Evolutionary conservation across 2,888 invertebrate genomes (phyloP).

Genomic region (Sabellastarte sp.): DNA sequence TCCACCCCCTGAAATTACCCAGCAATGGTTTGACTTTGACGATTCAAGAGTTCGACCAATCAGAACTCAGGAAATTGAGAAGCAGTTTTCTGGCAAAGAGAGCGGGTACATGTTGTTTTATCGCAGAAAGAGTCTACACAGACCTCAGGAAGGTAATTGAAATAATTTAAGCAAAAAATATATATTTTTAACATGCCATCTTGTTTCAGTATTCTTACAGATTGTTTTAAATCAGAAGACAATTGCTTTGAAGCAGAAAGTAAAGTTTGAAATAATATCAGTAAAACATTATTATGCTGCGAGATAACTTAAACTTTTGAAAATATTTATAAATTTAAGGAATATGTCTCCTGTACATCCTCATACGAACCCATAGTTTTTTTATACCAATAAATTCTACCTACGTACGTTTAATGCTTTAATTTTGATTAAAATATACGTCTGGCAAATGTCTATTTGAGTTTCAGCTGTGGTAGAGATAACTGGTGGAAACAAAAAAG

Average conservation of each 20-base stretch:
- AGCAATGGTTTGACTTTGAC: slow-evolving; percentile 59
- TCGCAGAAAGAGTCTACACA: slow-evolving; percentile 37
- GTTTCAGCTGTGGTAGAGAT: no score
- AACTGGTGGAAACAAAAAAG: no score
- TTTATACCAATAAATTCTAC: no score
- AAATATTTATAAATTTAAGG: no score
- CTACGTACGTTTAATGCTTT: no score
- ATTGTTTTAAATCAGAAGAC: background rate
- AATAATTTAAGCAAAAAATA: background rate
- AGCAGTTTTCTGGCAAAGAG: slow-evolving; percentile 55
- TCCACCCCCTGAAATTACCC: slow-evolving; percentile 29
- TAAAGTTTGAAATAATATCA: no score
- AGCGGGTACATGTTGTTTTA: slow-evolving; percentile 61
- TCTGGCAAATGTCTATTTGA: no score
- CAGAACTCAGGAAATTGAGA: slow-evolving; percentile 46
- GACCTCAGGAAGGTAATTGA: slow-evolving; percentile 42
- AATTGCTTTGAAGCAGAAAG: no score
- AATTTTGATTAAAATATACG: no score
- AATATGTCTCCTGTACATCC: background rate
- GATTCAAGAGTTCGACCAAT: slow-evolving; percentile 55
- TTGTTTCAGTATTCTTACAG: no score
- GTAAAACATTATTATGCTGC: no score
- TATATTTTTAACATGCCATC: background rate
- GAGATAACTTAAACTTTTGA: no score
- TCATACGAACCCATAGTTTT: background rate